These are phyloP conservation scores for Chamaetylas fuelleborni DNA, from an alignment of 2,113 vertebrate genomes.

Conservation along the genomic window DNA sequence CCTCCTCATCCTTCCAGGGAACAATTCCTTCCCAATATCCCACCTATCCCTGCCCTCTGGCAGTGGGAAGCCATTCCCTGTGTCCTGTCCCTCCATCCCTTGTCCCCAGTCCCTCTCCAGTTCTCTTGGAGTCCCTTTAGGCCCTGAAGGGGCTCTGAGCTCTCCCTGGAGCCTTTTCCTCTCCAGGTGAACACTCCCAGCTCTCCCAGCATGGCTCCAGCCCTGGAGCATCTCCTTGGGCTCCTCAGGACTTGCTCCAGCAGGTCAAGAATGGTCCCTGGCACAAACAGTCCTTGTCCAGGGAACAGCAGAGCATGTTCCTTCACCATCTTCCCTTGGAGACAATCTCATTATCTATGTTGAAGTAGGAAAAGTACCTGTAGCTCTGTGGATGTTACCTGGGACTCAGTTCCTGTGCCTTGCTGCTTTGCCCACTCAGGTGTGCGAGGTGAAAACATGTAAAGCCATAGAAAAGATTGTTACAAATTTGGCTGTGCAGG, in stretches of 20 bases:
- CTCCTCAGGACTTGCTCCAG: not conserved
- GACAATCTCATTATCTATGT: not conserved
- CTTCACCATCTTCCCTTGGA: not conserved
- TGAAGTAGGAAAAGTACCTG: not conserved
- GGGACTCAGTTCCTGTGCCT: not conserved
- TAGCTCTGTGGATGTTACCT: not conserved
- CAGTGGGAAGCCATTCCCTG: not conserved
- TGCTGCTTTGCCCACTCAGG: not conserved
- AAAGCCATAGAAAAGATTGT: not conserved
- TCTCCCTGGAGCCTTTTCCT: no score
- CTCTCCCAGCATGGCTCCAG: not conserved
- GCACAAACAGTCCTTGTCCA: not conserved
- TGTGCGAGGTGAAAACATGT: accelerated
- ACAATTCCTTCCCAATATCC: not conserved
- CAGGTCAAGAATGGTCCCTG: not conserved
- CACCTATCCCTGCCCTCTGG: accelerated
- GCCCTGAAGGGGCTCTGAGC: no score
- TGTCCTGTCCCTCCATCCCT: no score
- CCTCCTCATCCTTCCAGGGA: not conserved
- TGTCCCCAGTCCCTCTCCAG: no score
- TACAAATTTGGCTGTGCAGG: not conserved
- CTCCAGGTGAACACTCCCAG: no score
- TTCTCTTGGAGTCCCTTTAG: no score
- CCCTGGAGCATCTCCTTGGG: not conserved
- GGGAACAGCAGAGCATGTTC: not conserved